These are phyloP conservation scores for Scatophagus argus DNA, from an alignment of 2,113 vertebrate species.

Conservation along the genomic window DNA sequence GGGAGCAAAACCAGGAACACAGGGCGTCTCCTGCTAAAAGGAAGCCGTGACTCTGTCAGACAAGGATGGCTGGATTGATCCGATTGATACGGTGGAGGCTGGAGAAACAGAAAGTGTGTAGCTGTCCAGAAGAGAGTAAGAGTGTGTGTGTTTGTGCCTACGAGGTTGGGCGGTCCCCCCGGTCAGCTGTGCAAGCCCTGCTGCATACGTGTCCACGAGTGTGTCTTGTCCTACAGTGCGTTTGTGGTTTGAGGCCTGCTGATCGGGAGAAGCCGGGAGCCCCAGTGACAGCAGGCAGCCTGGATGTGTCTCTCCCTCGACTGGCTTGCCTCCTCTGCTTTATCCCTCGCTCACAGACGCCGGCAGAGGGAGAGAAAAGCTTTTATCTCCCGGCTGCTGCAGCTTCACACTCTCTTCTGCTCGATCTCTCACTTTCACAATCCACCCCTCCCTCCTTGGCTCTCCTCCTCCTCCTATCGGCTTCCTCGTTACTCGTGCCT, in stretches of 20 bases:
- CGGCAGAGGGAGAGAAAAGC: conserved; percentile 70
- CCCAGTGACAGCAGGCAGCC: conserved; percentile 65
- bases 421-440: conserved; percentile 69
- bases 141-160: conserved; percentile 47
- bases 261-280: conserved; percentile 70
- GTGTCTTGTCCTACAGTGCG: conserved; percentile 41
- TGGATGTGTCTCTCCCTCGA: conserved; percentile 51
- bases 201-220: conserved; percentile 53
- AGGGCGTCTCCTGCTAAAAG: conserved; percentile 56
- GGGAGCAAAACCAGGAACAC: conserved; percentile 11
- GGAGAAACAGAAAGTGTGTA: conserved; percentile 40
- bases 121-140: conserved; percentile 32
- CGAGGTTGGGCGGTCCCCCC: conserved; percentile 57
- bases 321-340: conserved; percentile 54
- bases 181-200: conserved; percentile 62
- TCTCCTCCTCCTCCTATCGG: conserved; percentile 74
- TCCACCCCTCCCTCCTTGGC: conserved; percentile 71
- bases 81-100: conserved; percentile 63
- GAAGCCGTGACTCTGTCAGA: conserved; percentile 53
- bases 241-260: conserved; percentile 67
- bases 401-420: conserved; percentile 80
- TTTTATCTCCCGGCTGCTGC: conserved; percentile 84
- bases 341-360: conserved; percentile 67
- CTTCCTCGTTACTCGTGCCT: conserved; percentile 57
- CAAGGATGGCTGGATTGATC: conserved; percentile 67